Conservation (phyloP, 2,797 vertebrate genomes). For the Neosilurus hyrtlii region DNA sequence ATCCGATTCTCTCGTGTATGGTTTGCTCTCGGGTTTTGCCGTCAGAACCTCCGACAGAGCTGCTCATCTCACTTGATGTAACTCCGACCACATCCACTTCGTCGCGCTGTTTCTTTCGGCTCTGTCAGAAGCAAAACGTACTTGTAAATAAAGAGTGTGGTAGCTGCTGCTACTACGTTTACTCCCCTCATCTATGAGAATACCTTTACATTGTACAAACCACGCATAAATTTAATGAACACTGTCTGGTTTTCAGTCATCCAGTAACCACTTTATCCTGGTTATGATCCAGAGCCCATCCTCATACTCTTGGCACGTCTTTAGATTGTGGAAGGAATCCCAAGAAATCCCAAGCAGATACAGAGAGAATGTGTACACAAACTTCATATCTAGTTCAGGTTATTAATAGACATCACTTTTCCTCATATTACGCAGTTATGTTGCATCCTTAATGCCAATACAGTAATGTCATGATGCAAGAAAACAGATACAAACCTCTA, state of each 20-base stretch:
- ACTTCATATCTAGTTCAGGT: neutral
- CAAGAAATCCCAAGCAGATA: neutral
- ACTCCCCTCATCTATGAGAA: neutral
- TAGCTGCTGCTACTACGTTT: neutral
- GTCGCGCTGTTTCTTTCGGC: conserved; percentile 87
- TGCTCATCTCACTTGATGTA: conserved; percentile 71
- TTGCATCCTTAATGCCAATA: neutral
- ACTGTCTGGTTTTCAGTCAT: neutral
- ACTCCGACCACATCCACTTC: conserved; percentile 79
- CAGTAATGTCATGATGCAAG: neutral
- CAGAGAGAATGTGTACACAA: neutral
- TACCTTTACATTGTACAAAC: neutral
- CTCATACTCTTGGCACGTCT: neutral
- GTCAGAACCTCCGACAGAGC: conserved; percentile 73
- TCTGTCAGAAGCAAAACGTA: conserved; percentile 63
- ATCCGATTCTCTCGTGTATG: conserved; percentile 92
- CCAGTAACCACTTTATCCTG: neutral
- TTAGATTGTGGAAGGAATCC: neutral
- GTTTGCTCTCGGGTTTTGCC: conserved; percentile 83
- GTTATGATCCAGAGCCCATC: neutral
- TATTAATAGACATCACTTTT: neutral
- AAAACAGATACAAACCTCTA: conserved; percentile 77
- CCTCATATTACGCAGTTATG: neutral
- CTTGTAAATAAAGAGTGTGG: neutral
- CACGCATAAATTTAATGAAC: neutral